These are phyloP conservation scores for Trachelus iudaicus DNA, from an alignment of 2,888 invertebrate genomes.

Conservation along the genomic window DNA sequence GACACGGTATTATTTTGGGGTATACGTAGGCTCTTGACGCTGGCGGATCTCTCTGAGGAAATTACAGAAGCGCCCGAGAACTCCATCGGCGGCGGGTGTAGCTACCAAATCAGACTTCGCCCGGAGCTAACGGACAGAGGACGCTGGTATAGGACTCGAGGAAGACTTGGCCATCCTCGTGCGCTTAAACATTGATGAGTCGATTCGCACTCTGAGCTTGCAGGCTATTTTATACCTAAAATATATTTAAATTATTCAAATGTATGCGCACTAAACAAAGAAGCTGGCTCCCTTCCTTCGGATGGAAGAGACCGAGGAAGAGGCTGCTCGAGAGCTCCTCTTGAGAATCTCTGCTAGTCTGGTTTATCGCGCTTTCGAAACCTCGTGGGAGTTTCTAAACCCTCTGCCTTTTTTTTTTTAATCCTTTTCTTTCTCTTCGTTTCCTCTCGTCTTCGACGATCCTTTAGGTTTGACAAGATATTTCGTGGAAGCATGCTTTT, in stretches of 20 bases:
- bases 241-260: constrained; percentile 13
- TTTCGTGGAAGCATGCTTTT: background rate
- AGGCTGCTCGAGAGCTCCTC: background rate
- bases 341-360: background rate
- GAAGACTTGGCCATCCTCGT: background rate
- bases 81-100: too few species aligned
- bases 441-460: background rate
- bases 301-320: background rate
- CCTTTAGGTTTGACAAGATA: background rate
- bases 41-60: background rate
- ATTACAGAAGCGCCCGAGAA: background rate
- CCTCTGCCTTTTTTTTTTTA: too few species aligned
- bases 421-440: background rate
- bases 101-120: background rate
- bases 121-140: background rate
- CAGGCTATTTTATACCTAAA: background rate
- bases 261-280: background rate
- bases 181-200: background rate
- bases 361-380: background rate
- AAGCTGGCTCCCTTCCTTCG: background rate
- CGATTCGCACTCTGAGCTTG: background rate
- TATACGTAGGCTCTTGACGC: background rate
- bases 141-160: background rate
- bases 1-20: background rate
- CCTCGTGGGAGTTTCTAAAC: background rate